Conservation (phyloP, 1,140 invertebrate species). For the Drosophila pseudoobscura region DNA sequence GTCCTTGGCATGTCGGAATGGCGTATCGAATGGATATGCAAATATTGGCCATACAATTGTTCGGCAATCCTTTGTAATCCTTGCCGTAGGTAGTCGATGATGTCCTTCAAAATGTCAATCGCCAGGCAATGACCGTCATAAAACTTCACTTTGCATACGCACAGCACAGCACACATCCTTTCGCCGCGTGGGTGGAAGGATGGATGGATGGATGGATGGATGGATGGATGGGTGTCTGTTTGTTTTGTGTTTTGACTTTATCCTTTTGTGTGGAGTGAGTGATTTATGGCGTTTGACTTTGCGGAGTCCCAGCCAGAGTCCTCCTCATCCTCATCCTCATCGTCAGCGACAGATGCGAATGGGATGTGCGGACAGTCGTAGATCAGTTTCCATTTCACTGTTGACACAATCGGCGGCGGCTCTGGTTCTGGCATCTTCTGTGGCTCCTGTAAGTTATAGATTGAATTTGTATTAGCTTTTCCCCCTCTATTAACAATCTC, state of each 20-base stretch:
- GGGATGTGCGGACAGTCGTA: slow-evolving; percentile 10
- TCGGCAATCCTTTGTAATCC: slow-evolving; percentile 80
- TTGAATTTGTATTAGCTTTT: no score
- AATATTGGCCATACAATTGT: slow-evolving; percentile 70
- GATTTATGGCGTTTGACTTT: slow-evolving; percentile 64
- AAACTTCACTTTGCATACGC: slow-evolving; percentile 42
- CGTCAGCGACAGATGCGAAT: slow-evolving; percentile 23
- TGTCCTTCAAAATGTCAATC: slow-evolving; percentile 60
- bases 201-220: slow-evolving; percentile 1
- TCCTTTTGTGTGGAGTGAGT: slow-evolving; percentile 50
- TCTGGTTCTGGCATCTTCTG: no score
- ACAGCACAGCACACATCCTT: slow-evolving; percentile 32
- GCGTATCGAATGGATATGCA: slow-evolving; percentile 69
- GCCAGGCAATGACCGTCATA: slow-evolving; percentile 68
- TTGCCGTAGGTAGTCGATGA: slow-evolving; percentile 58
- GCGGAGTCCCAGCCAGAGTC: slow-evolving; percentile 9
- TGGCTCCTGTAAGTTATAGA: no score
- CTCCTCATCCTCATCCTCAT: no score
- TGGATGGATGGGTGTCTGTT: slow-evolving; percentile 33
- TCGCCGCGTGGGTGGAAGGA: slow-evolving; percentile 22
- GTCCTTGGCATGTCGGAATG: slow-evolving; percentile 66
- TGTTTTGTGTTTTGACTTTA: slow-evolving; percentile 72
- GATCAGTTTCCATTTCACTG: slow-evolving; percentile 62
- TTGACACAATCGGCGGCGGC: slow-evolving; percentile 34
- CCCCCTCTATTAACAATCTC: neutral